phyloP scores from a whole-genome alignment of 1,140 invertebrate genomes.

The Cotesia chilonis region DNA sequence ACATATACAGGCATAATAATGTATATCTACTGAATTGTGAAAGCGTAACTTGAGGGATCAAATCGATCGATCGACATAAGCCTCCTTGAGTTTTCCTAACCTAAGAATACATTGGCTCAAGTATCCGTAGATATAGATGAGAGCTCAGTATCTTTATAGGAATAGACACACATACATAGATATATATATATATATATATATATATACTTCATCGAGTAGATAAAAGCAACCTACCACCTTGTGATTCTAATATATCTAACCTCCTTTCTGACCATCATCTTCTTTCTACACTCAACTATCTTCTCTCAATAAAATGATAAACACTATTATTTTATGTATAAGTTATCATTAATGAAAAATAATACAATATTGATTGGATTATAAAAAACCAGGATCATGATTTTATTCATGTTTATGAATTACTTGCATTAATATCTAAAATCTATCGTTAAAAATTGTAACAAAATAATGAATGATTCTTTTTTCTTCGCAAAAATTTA shows the following conservation, averaged over 20 bases:
- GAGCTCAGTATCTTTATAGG: slow-evolving; percentile 42
- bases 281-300: background rate
- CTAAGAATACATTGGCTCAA: slow-evolving; percentile 59
- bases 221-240: slow-evolving; percentile 21
- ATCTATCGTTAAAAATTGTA: no score
- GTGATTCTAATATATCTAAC: slow-evolving; percentile 1
- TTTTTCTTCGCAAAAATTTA: no score
- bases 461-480: no score
- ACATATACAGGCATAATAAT: no score
- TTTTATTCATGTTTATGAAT: no score
- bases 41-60: slow-evolving; percentile 22
- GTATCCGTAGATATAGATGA: slow-evolving; percentile 51
- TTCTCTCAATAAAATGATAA: no score
- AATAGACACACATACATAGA: slow-evolving; percentile 23
- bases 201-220: background rate
- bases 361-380: no score
- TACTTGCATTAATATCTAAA: no score
- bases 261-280: background rate
- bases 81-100: slow-evolving; percentile 59
- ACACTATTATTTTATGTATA: no score
- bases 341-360: no score
- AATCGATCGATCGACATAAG: slow-evolving; percentile 48
- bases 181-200: slow-evolving; percentile 4
- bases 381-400: no score
- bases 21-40: background rate